Evolutionary conservation across 2,797 vertebrate species (phyloP).

Genomic region (Gambelia wislizenii): DNA sequence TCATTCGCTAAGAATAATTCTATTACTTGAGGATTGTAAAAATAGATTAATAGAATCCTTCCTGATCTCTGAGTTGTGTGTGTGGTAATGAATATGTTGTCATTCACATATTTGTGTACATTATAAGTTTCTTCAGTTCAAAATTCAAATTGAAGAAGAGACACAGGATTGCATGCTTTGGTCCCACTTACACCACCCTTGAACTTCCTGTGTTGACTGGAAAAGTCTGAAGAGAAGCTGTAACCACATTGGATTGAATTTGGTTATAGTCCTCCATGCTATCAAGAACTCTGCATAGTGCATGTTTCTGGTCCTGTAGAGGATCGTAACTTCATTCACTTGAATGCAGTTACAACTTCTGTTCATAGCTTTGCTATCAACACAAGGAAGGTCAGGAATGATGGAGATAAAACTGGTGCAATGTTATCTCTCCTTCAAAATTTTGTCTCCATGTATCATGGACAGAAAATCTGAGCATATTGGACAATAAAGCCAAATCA

Average conservation of each 20-base stretch:
- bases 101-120: neutral
- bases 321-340: neutral
- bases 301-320: neutral
- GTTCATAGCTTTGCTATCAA: neutral
- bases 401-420: neutral
- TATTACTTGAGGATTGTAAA: neutral
- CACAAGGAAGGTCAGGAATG: neutral
- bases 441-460: neutral
- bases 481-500: neutral
- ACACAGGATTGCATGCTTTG: neutral
- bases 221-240: neutral
- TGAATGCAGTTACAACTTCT: neutral
- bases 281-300: neutral
- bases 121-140: neutral
- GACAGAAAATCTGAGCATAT: neutral
- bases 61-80: neutral
- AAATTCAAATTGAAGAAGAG: neutral
- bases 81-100: neutral
- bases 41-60: neutral
- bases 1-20: neutral
- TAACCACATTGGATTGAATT: neutral
- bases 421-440: neutral
- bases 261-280: neutral
- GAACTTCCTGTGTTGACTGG: neutral
- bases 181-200: neutral